A percentile compares a stretch with the other conserved stretches of the same genome.
Evolutionary conservation across 2,113 vertebrate genomes (phyloP).

Genomic region (Lamprotornis superbus): DNA sequence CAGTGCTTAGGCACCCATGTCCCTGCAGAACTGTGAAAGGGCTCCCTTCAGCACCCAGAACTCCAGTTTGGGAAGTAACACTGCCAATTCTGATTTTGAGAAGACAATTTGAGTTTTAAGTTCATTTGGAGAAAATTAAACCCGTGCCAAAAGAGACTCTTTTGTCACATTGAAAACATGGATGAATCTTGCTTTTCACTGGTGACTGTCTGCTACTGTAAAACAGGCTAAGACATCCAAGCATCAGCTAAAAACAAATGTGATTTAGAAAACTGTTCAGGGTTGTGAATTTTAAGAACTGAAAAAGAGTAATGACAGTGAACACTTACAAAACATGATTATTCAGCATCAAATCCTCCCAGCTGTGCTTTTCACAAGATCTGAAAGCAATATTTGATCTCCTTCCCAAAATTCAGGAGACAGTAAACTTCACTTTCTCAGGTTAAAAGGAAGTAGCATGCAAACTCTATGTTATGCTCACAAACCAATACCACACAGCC

Average conservation of each 20-base stretch:
- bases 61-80: background rate
- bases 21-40: background rate
- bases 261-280: background rate
- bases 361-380: background rate
- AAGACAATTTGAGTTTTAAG: background rate
- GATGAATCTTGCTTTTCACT: background rate
- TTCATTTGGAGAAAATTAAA: background rate
- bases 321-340: background rate
- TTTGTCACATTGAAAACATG: background rate
- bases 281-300: background rate
- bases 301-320: background rate
- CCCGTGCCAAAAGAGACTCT: background rate
- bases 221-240: background rate
- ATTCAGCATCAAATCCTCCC: background rate
- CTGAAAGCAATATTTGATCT: background rate
- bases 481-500: background rate
- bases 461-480: background rate
- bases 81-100: rapidly evolving
- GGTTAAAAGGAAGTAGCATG: background rate
- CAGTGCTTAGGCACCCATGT: background rate
- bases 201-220: background rate
- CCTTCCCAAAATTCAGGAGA: background rate
- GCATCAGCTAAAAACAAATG: background rate
- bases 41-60: background rate
- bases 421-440: background rate